Base-by-base conservation (phyloP, 2,113 vertebrate genomes). In the Heterotilapia buettikoferi region DNA sequence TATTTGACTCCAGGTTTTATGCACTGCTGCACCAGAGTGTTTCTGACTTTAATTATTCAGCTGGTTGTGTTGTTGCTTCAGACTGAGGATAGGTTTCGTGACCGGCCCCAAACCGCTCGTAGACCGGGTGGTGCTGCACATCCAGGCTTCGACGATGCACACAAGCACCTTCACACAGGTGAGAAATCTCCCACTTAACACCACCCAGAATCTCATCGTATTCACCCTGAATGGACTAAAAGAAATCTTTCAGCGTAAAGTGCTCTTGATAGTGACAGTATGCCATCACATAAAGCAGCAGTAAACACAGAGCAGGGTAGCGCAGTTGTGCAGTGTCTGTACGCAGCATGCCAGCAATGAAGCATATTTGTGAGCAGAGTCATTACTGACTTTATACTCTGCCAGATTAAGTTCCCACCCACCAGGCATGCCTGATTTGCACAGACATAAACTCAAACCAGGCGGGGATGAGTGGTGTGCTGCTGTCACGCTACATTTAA, bases 81-180 rank as follows among this genome's bases (percentile, higher is more conserved):
- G 98, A 21, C 91, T 99, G 90, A 97, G 98, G 94, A 92, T 99
- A 14, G 98, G 98, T 18, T 99, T 99, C 91, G 87, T 99, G 84
- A 98, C 98, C 0, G 98, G 98, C 10, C 98, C 99, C 5, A 98
- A 98, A 91, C 96, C 97, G 2, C 96, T 98, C 54, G 96, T 99
- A 1, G 96, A 99, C 83, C 93, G 97, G 92, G 93, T 99, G 85
- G 91, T 98, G 90, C 96, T 99, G 7, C 98, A 99, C 94, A 97
- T 97, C 59, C 97, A 99, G 91, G 96, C 97, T 52, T 98, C 98
- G 9, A 97, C 98, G 1, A 92, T 99, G 96, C 98, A 99, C 82
- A 95, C 98, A 9, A 98, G 97, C 89, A 97, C 97, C 81, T 98
- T 99, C 92, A 96, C 97, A 18, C 99, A 99, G 97, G 99, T 98